Base-by-base conservation (phyloP, 1,140 invertebrate genomes). In the Diprion similis region DNA sequence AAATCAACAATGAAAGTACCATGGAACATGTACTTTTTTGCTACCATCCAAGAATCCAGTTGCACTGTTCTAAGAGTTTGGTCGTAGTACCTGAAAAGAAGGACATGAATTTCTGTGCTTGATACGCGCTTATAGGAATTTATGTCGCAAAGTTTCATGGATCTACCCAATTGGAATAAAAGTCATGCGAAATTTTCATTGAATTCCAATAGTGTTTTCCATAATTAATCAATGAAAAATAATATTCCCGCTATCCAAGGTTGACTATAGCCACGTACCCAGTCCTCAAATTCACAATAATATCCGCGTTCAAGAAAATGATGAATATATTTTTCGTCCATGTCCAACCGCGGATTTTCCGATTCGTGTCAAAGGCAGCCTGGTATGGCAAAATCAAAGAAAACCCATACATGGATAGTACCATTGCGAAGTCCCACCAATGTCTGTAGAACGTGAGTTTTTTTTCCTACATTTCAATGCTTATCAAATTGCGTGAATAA, bases 211-310 rank as follows among this genome's bases (percentile, higher is more conserved):
- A 19, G n/a, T n/a, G 70, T 47, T 46, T 70, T 37, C 46, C 68
- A 10, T 70, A 10, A 9, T 45, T 7, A 37, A 59, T 7, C 70
- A 24, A 37, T 48, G n/a, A n/a, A n/a, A n/a, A 37, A 71, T 71
- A 71, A 10, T 9, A n/a, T 59, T 68, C 1, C 64, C 9, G 68
- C 24, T 9, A 18, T 10, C n/a, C 45, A 46, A 46, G 4, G n/a
- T 65, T 64, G 24, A 8, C 10, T 46, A 19, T 46, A 11, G 46
- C 59, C n/a, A 72, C 70, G 84, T 76, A 85, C 85, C 85, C 85
- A 1, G 86, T 87, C 9, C 70, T 73, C n/a, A 81, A 81, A 73
- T 86, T 87, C 46, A 87, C n/a, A 10, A 84, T 0, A 71, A 88
- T 77, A 71, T 88, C 86, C 13, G 69, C 17, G 66, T 78, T 84